These are phyloP conservation scores for Neoseiulus cucumeris DNA, from an alignment of 1,140 invertebrate species.

Conservation along the genomic window DNA sequence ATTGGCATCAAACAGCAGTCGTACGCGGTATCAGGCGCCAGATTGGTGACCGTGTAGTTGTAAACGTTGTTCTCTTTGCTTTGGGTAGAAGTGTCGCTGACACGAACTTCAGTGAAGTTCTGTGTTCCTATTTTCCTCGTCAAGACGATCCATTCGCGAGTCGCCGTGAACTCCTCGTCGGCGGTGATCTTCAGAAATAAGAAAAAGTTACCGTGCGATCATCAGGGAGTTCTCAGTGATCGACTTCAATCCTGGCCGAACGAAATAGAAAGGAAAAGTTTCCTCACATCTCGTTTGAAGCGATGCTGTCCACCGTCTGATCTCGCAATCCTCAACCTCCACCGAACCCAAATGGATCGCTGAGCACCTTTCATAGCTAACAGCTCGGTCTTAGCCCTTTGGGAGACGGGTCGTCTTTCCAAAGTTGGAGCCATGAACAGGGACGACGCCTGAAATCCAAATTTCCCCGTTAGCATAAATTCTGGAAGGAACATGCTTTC, in stretches of 20 bases:
- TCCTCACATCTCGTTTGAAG: not conserved
- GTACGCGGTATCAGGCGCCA: constrained; percentile 1
- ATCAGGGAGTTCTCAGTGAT: no score
- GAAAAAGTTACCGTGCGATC: no score
- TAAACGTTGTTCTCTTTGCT: not conserved
- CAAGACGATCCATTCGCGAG: not conserved
- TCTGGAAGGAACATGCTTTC: no score
- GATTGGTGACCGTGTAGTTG: not conserved
- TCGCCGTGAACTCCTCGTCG: not conserved
- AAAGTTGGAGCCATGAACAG: not conserved
- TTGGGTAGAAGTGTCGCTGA: not conserved
- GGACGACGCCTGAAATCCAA: not conserved
- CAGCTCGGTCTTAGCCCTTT: not conserved
- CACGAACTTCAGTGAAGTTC: constrained; percentile 8
- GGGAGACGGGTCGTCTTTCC: not conserved
- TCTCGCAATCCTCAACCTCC: not conserved
- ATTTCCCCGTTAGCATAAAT: no score
- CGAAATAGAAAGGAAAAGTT: no score
- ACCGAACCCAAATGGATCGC: constrained; percentile 1
- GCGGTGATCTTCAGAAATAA: not conserved
- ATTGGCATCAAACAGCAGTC: not conserved
- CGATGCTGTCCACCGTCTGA: not conserved
- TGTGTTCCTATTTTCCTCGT: not conserved
- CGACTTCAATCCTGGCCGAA: no score
- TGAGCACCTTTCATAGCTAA: not conserved